Percentiles rank a stretch among this genome's conserved stretches.
Conservation (phyloP, 2,888 invertebrate species). For the Chirona hameri region DNA sequence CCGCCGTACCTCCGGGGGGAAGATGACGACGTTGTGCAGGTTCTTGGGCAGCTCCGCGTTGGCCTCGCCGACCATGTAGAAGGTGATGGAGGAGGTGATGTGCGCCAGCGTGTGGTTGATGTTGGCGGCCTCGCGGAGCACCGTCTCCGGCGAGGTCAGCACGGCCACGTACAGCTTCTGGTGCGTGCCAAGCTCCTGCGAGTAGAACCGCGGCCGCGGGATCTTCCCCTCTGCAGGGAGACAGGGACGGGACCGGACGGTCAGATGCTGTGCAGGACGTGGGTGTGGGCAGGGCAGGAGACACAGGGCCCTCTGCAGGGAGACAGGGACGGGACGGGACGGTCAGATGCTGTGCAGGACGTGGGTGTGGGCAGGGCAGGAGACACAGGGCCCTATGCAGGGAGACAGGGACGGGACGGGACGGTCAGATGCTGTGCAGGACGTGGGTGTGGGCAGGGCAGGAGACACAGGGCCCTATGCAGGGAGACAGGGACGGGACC, state of each 20-base stretch:
- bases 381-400: too few species aligned
- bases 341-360: too few species aligned
- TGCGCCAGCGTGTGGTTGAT: conserved; percentile 50
- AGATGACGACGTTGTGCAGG: conserved; percentile 6
- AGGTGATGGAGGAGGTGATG: conserved; percentile 43
- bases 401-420: too few species aligned
- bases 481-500: background rate
- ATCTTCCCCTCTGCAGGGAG: background rate
- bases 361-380: too few species aligned
- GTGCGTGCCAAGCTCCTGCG: conserved; percentile 87
- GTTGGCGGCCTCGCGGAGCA: conserved; percentile 46
- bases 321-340: too few species aligned
- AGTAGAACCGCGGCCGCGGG: conserved; percentile 83
- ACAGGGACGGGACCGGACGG: background rate
- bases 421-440: too few species aligned
- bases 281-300: too few species aligned
- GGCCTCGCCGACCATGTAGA: conserved; percentile 42
- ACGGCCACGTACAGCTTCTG: conserved; percentile 84
- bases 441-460: too few species aligned
- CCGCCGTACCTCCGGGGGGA: background rate
- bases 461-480: too few species aligned
- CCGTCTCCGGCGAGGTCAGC: conserved; percentile 69
- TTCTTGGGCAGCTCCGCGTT: conserved; percentile 7
- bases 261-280: background rate
- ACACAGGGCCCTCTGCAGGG: too few species aligned